These are phyloP conservation scores for Agrypnus murinus DNA, from an alignment of 2,888 invertebrate genomes.

Conservation along the genomic window DNA sequence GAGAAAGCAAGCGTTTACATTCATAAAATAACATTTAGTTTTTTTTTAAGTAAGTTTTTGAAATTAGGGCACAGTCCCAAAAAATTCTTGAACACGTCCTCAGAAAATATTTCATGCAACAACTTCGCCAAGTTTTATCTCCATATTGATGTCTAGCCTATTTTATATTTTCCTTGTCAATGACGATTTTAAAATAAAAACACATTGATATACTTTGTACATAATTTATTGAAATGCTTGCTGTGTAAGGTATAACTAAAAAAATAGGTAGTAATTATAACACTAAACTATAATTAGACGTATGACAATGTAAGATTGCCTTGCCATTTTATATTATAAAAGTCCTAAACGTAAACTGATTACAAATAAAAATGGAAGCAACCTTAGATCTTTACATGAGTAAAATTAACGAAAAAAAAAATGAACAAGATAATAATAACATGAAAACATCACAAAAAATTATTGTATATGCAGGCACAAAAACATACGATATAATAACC, in stretches of 20 bases:
- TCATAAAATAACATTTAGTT: no score
- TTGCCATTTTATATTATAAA: conserved; percentile 46
- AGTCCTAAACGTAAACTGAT: conserved; percentile 31
- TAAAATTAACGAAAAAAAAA: conserved; percentile 48
- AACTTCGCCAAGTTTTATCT: no score
- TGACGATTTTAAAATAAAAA: no score
- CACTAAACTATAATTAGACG: conserved; percentile 44
- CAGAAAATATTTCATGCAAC: no score
- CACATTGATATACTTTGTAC: conserved; percentile 39
- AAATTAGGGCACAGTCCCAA: no score
- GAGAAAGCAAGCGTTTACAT: no score
- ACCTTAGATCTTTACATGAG: conserved; percentile 49
- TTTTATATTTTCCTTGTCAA: no score
- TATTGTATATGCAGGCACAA: conserved; percentile 49
- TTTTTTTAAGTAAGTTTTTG: no score
- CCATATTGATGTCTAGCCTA: no score
- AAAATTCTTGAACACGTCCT: no score
- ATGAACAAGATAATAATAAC: conserved; percentile 47
- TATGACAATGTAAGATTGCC: conserved; percentile 50
- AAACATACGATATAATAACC: conserved; percentile 48
- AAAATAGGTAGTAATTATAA: conserved; percentile 43
- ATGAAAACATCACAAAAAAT: conserved; percentile 51
- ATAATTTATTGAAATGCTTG: conserved; percentile 49
- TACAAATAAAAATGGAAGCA: conserved; percentile 50
- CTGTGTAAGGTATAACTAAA: conserved; percentile 45